phyloP scores from a whole-genome alignment of 2,888 invertebrate species.

The Tanypteryx hageni region DNA sequence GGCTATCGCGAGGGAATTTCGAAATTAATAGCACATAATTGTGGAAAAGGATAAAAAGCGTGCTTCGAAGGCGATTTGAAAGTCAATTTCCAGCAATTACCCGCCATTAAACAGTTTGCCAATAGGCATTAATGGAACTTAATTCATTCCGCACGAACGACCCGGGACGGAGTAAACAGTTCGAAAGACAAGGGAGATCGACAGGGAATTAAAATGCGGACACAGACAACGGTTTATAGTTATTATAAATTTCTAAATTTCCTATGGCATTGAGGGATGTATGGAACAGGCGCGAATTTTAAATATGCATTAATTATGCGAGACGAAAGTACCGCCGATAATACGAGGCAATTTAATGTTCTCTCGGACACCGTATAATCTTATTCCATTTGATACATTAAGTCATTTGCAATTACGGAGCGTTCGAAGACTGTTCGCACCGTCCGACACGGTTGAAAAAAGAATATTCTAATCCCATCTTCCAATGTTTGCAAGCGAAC shows the following conservation, averaged over 20 bases:
- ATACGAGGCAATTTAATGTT: too few species aligned
- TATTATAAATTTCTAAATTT: neutral
- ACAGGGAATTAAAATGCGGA: neutral
- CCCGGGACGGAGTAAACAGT: neutral
- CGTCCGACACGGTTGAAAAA: too few species aligned
- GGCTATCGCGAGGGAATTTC: neutral
- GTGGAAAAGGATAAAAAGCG: neutral
- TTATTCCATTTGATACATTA: too few species aligned
- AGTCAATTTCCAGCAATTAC: conserved; percentile 7
- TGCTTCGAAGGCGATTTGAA: neutral
- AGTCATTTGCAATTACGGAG: too few species aligned
- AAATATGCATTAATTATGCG: too few species aligned
- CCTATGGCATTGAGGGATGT: neutral
- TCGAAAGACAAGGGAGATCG: neutral
- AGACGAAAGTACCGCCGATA: too few species aligned
- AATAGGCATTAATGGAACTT: neutral
- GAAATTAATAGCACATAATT: neutral
- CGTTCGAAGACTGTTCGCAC: too few species aligned
- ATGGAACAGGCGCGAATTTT: neutral
- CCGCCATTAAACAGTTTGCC: neutral
- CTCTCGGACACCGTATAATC: too few species aligned
- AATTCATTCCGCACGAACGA: neutral
- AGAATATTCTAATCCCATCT: too few species aligned
- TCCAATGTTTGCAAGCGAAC: too few species aligned
- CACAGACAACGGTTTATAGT: neutral